phyloP scores from a whole-genome alignment of 2,797 vertebrate species.

The Babyrousa celebensis region DNA sequence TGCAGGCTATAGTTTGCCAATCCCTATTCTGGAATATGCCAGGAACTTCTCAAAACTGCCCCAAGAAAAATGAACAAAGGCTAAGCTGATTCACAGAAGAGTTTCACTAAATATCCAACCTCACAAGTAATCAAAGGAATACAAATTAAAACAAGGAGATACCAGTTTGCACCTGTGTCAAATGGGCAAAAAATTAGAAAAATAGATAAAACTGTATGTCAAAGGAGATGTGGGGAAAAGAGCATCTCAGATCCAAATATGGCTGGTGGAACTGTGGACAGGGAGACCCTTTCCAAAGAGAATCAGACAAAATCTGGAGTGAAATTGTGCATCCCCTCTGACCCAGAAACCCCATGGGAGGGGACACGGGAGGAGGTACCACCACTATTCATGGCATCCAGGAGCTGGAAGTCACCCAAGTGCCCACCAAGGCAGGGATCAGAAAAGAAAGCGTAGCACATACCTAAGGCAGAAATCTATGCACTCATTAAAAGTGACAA shows the following conservation, averaged over 20 bases:
- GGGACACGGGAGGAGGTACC: neutral
- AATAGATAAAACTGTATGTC: neutral
- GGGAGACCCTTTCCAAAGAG: neutral
- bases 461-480: neutral
- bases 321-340: neutral
- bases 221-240: neutral
- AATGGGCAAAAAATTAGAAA: neutral
- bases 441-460: neutral
- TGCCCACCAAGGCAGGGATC: neutral
- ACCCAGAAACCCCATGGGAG: neutral
- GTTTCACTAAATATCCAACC: neutral
- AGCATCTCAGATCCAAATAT: neutral
- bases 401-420: neutral
- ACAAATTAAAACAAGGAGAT: neutral
- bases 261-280: neutral
- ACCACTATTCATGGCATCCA: neutral
- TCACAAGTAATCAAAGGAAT: neutral
- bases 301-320: neutral
- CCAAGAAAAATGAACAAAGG: neutral
- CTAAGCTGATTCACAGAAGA: neutral
- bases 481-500: neutral
- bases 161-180: neutral
- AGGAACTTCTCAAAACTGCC: conserved; percentile 3
- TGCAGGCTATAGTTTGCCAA: neutral
- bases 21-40: neutral